A percentile compares a stretch with the other conserved stretches of the same genome.
phyloP scores from a whole-genome alignment of 2,113 vertebrate genomes.

The Gulo gulo region DNA sequence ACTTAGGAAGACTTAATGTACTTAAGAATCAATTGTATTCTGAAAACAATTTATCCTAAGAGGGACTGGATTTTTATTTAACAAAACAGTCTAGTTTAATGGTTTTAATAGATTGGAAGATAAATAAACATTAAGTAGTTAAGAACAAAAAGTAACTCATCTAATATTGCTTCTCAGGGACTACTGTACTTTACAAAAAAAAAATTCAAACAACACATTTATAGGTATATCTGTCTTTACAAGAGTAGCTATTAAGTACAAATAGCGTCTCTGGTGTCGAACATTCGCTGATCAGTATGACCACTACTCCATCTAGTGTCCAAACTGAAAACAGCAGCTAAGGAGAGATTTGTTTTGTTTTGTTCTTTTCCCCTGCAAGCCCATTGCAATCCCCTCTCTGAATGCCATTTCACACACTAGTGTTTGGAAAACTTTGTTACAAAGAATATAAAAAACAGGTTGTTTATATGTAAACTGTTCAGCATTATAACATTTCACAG shows the following conservation, averaged over 20 bases:
- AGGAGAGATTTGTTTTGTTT: background rate
- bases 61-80: slow-evolving; percentile 52
- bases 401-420: background rate
- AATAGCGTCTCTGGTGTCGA: fast-evolving
- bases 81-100: background rate
- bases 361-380: no score
- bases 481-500: background rate
- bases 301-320: slow-evolving; percentile 81
- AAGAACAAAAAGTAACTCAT: slow-evolving; percentile 32
- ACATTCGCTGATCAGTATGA: slow-evolving; percentile 6
- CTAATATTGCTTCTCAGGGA: background rate
- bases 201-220: background rate
- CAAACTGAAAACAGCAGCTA: slow-evolving; percentile 59
- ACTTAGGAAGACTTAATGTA: slow-evolving; percentile 49
- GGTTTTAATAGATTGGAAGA: slow-evolving; percentile 50
- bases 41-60: slow-evolving; percentile 66
- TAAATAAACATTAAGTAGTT: slow-evolving; percentile 37
- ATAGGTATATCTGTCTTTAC: background rate
- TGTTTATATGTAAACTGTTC: background rate
- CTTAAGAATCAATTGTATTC: slow-evolving; percentile 62
- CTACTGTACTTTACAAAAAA: background rate
- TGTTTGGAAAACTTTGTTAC: background rate
- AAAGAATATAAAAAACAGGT: background rate
- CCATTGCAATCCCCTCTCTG: background rate
- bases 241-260: background rate